Percentiles rank a stretch among this genome's conserved stretches.
Conservation (phyloP, 2,888 invertebrate species). For the Agrochola litura region DNA sequence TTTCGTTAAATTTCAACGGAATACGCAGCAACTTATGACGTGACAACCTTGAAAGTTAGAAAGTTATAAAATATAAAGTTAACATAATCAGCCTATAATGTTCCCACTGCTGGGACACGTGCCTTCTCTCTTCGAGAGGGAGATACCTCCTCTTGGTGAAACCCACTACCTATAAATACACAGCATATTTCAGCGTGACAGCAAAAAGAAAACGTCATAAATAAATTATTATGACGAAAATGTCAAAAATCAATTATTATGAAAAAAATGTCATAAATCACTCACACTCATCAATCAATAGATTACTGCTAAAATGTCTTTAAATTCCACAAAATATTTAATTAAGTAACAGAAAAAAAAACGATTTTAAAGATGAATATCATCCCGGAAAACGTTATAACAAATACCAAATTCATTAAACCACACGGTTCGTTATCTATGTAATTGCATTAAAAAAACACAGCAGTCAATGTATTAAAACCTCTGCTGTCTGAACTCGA, state of each 20-base stretch:
- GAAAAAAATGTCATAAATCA: too few relatives aligned
- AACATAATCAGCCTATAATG: too few relatives aligned
- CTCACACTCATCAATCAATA: too few relatives aligned
- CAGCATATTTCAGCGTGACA: not conserved
- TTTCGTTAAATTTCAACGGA: too few relatives aligned
- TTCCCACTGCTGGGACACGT: too few relatives aligned
- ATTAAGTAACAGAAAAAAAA: not conserved
- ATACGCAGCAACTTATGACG: not conserved
- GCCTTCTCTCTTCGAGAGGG: too few relatives aligned
- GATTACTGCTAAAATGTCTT: not conserved
- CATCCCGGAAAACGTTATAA: slow-evolving; percentile 77
- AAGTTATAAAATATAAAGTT: too few relatives aligned
- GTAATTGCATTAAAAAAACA: slow-evolving; percentile 81
- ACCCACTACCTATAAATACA: not conserved
- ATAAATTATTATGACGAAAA: too few relatives aligned
- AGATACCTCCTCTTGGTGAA: too few relatives aligned
- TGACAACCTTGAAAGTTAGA: not conserved
- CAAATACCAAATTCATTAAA: slow-evolving; percentile 77
- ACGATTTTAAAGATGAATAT: slow-evolving; percentile 69
- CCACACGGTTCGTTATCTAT: slow-evolving; percentile 77
- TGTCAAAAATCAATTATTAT: too few relatives aligned
- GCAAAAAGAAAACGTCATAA: too few relatives aligned
- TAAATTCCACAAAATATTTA: not conserved
- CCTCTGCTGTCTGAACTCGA: slow-evolving; percentile 73
- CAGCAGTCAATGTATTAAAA: slow-evolving; percentile 73